Base-by-base conservation (phyloP, 2,113 vertebrate genomes). In the Equus quagga region DNA sequence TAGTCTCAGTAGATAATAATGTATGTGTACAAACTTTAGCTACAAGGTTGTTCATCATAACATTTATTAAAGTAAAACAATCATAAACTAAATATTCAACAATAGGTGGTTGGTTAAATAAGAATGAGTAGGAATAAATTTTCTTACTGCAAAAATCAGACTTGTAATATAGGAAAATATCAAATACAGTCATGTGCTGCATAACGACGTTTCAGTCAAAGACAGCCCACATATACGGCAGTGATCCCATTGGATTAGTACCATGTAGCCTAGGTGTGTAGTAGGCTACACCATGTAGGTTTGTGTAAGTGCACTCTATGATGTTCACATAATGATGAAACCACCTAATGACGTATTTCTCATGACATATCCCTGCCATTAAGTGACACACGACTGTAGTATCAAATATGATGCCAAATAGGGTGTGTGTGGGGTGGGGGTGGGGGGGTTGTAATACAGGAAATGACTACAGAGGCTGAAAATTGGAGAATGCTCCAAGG, bases 21-120 rank as follows among this genome's bases (percentile, higher is more conserved):
- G 8, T 67, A 91, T 72, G 31, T 41, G 11, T 12, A 86, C 17
- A 44, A 62, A 70, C 33, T 84, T 54, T 36, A 64, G 60, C 24
- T 78, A 82, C 44, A 80, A 70, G n/a, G 5, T 56, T 93, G 24
- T 75, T 82, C 54, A 65, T 90, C 14, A 33, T 31, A 78, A 64
- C 44, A 79, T 70, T 95, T 91, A 73, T 41, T 46, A 62, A 94
- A 92, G 15, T 31, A 92, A 84, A 70, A 94, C 8, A 41, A 78
- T 49, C 3, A 87, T 72, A 65, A 92, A 89, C 24, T 80, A 62
- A 75, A 81, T 76, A 89, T 36, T 75, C 18, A 62, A 51, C 21
- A 69, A 41, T 70, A 84, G 2, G 11, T 83, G 24, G 10, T 33
- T 88, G 15, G n/a, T 24, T 79, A 95, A 15, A n/a, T 72, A n/a